Percentiles rank a stretch among this genome's conserved stretches.
Evolutionary conservation across 2,797 vertebrate species (phyloP).

Genomic region (Intellagama lesueurii): DNA sequence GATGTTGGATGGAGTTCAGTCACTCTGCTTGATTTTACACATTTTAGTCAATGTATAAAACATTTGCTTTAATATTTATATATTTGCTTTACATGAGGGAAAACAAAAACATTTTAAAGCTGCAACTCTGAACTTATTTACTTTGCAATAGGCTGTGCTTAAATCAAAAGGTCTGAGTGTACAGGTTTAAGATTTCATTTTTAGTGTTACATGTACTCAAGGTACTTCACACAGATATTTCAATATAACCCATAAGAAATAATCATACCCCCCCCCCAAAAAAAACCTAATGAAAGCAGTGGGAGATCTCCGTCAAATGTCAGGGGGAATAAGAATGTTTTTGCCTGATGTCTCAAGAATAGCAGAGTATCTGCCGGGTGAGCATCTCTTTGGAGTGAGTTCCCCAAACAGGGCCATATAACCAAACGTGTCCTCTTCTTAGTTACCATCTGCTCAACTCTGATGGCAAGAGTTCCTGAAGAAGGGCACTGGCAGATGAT

Average conservation of each 20-base stretch:
- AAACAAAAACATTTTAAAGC: slow-evolving; percentile 9
- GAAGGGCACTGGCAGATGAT: not conserved
- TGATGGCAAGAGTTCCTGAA: not conserved
- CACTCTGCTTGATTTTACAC: not conserved
- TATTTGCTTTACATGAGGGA: not conserved
- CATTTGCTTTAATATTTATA: not conserved
- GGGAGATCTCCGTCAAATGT: not conserved
- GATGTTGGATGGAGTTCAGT: not conserved
- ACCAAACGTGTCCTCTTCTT: not conserved
- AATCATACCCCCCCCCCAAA: not conserved
- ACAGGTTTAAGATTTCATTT: not conserved
- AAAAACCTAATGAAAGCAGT: not conserved
- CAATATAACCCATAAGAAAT: not conserved
- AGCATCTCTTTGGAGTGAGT: not conserved
- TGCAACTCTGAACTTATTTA: not conserved
- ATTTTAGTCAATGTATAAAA: not conserved
- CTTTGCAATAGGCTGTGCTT: not conserved
- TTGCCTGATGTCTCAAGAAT: not conserved
- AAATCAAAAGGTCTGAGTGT: not conserved
- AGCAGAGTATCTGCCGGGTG: not conserved
- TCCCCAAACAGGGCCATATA: not conserved
- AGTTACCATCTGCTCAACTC: not conserved
- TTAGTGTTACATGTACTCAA: not conserved
- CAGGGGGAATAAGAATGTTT: not conserved
- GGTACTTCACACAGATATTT: not conserved